Percentiles rank a stretch among this genome's conserved stretches.
These are phyloP conservation scores for Phalanger gymnotis DNA, from an alignment of 2,797 vertebrate species.

Conservation along the genomic window DNA sequence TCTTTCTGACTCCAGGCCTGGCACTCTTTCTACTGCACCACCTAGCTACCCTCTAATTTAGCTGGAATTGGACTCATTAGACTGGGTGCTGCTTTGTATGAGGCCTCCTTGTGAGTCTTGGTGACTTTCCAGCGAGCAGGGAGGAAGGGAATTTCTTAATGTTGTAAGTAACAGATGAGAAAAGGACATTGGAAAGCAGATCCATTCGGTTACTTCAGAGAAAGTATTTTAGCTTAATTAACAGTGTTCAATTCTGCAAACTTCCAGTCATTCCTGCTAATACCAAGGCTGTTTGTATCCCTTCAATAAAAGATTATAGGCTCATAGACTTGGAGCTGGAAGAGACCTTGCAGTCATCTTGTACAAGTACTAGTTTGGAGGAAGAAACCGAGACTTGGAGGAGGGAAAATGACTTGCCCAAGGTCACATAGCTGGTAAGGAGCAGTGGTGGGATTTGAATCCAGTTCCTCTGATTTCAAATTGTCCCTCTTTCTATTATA, in stretches of 20 bases:
- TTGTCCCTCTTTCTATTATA: no score
- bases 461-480: no score
- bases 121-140: background rate
- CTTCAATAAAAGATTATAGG: slow-evolving; percentile 15
- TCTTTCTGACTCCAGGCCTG: no score
- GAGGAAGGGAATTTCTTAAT: slow-evolving; percentile 46
- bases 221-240: slow-evolving; percentile 51
- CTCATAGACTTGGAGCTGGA: no score
- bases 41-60: background rate
- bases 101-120: background rate
- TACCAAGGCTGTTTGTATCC: slow-evolving; percentile 50
- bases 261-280: slow-evolving; percentile 38
- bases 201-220: background rate
- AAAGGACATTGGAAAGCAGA: slow-evolving; percentile 30
- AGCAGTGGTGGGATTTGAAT: no score
- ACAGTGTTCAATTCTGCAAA: slow-evolving; percentile 31
- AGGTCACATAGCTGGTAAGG: no score
- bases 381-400: no score
- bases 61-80: slow-evolving; percentile 15
- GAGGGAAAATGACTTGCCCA: no score
- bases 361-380: no score
- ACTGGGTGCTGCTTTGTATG: slow-evolving; percentile 6
- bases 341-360: no score
- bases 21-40: no score
- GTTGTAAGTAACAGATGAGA: slow-evolving; percentile 24